Percentiles rank a stretch among this genome's conserved stretches.
These are phyloP conservation scores for Periophthalmus magnuspinnatus DNA, from an alignment of 2,797 vertebrate species.

Conservation along the genomic window DNA sequence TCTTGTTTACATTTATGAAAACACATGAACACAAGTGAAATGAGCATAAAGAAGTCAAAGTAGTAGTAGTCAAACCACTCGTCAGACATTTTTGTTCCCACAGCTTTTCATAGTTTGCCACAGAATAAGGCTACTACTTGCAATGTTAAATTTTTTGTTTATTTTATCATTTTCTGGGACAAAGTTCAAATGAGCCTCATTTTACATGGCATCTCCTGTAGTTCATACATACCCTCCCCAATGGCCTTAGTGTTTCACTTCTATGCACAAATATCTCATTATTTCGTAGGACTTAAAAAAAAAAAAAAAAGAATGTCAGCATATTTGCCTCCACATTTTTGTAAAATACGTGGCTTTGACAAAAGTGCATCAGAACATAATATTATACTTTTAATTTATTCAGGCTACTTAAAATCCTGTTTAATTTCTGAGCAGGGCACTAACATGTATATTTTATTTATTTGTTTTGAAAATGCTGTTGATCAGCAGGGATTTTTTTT, in stretches of 20 bases:
- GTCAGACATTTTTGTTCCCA: slow-evolving; percentile 28
- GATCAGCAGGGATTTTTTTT: slow-evolving; percentile 69
- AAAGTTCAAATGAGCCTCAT: background rate
- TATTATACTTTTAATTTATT: slow-evolving; percentile 72
- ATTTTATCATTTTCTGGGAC: slow-evolving; percentile 1
- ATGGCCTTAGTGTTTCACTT: slow-evolving; percentile 79
- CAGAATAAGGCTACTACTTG: slow-evolving; percentile 23
- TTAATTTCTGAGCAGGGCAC: slow-evolving; percentile 37
- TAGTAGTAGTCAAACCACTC: slow-evolving; percentile 28
- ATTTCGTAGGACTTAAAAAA: slow-evolving; percentile 56
- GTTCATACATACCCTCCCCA: slow-evolving; percentile 19
- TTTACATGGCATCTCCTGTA: background rate
- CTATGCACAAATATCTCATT: slow-evolving; percentile 71
- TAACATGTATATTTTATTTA: slow-evolving; percentile 61
- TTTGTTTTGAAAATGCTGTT: slow-evolving; percentile 72
- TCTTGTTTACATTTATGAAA: slow-evolving; percentile 34
- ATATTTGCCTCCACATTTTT: slow-evolving; percentile 62
- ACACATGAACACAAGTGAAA: slow-evolving; percentile 23
- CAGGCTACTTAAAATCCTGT: slow-evolving; percentile 57
- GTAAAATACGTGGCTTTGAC: slow-evolving; percentile 63
- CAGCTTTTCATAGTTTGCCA: slow-evolving; percentile 18
- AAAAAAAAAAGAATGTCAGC: slow-evolving; percentile 60
- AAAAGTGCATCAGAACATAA: slow-evolving; percentile 65
- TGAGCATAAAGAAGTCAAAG: slow-evolving; percentile 44
- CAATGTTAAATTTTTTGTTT: slow-evolving; percentile 18